A percentile compares a stretch with the other conserved stretches of the same genome.
Evolutionary conservation across 92 coral and sea anemone species (phyloP).

Genomic region (Siderastrea radians): DNA sequence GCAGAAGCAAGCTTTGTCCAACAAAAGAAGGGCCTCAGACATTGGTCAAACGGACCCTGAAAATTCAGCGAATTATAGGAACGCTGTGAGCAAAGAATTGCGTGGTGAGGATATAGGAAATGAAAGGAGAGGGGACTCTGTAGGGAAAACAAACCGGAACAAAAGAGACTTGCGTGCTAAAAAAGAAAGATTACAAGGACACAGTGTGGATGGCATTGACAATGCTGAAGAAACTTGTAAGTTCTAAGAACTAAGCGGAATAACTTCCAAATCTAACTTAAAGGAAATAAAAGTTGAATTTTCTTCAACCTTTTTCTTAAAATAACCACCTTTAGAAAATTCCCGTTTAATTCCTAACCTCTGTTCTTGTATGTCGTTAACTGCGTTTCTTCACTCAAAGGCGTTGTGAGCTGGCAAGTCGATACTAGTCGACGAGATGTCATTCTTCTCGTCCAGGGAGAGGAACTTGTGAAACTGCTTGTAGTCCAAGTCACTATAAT

Average conservation of each 20-base stretch:
- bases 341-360: no score
- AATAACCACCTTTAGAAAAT: no score
- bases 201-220: background rate
- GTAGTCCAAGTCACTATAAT: no score
- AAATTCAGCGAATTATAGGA: background rate
- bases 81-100: background rate
- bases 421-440: no score
- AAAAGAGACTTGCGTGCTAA: background rate
- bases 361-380: no score
- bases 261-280: no score
- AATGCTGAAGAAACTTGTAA: background rate
- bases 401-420: no score
- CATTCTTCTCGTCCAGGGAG: no score
- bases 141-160: background rate
- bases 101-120: background rate
- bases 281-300: no score
- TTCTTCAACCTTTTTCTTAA: no score
- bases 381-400: no score
- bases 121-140: background rate
- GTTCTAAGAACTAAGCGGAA: background rate
- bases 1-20: slow-evolving; percentile 2
- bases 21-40: background rate
- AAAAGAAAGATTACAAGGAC: background rate
- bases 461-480: no score
- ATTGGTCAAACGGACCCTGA: background rate